Percentiles rank a stretch among this genome's conserved stretches.
These are phyloP conservation scores for Nomada flava DNA, from an alignment of 2,888 invertebrate genomes.

Conservation along the genomic window DNA sequence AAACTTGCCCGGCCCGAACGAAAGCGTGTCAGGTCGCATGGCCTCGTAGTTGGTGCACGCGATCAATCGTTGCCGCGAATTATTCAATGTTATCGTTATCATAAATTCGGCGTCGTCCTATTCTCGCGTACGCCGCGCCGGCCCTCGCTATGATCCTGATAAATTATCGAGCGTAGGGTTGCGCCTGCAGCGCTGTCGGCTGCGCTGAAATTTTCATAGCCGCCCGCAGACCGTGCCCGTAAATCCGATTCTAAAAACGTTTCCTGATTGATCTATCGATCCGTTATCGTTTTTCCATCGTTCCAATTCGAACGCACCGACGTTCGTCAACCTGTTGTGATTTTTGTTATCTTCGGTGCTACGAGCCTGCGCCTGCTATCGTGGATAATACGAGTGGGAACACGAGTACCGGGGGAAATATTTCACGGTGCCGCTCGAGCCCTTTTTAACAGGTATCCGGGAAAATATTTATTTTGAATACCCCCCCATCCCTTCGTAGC, in stretches of 20 bases:
- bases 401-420: slow-evolving; percentile 5
- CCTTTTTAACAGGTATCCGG: not conserved
- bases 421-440: not conserved
- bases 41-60: slow-evolving; percentile 36
- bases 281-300: slow-evolving; percentile 43
- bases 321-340: slow-evolving; percentile 61
- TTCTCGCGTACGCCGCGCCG: slow-evolving; percentile 56
- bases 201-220: slow-evolving; percentile 66
- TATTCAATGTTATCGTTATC: slow-evolving; percentile 74
- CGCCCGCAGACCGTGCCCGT: slow-evolving; percentile 22
- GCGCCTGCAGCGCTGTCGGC: slow-evolving; percentile 53
- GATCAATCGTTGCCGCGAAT: slow-evolving; percentile 71
- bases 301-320: slow-evolving; percentile 39
- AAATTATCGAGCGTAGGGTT: slow-evolving; percentile 66
- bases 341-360: slow-evolving; percentile 53
- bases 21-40: slow-evolving; percentile 37
- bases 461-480: slow-evolving; percentile 17
- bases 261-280: slow-evolving; percentile 56
- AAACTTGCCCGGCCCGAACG: slow-evolving; percentile 6
- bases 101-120: slow-evolving; percentile 68
- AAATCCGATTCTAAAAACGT: slow-evolving; percentile 59
- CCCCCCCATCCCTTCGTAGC: not conserved
- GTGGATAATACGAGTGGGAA: slow-evolving; percentile 8
- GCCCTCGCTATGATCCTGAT: slow-evolving; percentile 72
- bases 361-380: slow-evolving; percentile 1